Evolutionary conservation across 2,113 vertebrate genomes (phyloP).

Genomic region (Macrotus californicus): DNA sequence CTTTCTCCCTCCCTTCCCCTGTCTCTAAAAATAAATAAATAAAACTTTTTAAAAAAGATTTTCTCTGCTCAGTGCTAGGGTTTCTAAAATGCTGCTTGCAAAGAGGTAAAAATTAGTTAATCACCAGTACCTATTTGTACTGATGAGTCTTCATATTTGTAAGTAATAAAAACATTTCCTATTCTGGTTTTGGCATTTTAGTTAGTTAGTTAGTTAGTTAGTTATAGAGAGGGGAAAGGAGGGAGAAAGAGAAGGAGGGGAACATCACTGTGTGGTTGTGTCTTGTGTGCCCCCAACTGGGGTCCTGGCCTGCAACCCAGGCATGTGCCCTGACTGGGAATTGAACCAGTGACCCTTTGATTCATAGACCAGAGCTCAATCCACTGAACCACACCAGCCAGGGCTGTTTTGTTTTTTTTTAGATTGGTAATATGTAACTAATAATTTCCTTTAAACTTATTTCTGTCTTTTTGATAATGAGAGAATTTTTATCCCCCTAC

Average conservation of each 20-base stretch:
- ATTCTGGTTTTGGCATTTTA: background rate
- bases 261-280: no score
- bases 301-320: no score
- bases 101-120: background rate
- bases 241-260: no score
- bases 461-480: background rate
- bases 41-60: background rate
- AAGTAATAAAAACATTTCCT: background rate
- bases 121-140: background rate
- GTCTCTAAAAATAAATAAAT: no score
- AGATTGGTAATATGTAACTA: background rate
- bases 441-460: conserved; percentile 16
- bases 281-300: no score
- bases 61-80: background rate
- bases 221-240: no score
- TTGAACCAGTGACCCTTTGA: no score
- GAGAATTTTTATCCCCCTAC: background rate
- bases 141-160: background rate
- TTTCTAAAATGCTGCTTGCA: conserved; percentile 35
- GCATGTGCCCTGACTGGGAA: no score
- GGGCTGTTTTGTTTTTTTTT: background rate
- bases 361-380: no score
- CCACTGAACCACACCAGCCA: no score
- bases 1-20: no score
- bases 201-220: no score